These are phyloP conservation scores for Cebus imitator DNA, from an alignment of 2,113 vertebrate genomes.

Conservation along the genomic window DNA sequence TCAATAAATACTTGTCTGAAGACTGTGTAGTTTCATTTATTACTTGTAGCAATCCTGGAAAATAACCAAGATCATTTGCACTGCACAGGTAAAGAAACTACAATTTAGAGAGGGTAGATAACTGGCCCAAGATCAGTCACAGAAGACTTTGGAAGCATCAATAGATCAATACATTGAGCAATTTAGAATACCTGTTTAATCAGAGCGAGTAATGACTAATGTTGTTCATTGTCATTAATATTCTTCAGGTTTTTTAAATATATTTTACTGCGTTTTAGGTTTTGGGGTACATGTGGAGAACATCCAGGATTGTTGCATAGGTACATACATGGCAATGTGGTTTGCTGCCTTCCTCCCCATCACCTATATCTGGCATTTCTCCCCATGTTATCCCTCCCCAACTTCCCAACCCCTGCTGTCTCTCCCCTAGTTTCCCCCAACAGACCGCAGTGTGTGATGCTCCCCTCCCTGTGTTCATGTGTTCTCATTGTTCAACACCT, in stretches of 20 bases:
- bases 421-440: too few species aligned
- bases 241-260: neutral
- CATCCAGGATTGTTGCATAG: too few species aligned
- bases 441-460: too few species aligned
- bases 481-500: too few species aligned
- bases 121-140: conserved; percentile 23
- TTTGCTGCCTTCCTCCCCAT: too few species aligned
- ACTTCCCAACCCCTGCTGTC: too few species aligned
- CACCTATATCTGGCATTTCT: too few species aligned
- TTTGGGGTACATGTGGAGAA: too few species aligned
- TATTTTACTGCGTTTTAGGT: too few species aligned
- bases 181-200: conserved; percentile 55
- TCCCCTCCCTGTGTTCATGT: too few species aligned
- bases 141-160: conserved; percentile 26
- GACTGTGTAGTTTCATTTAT: neutral
- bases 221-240: conserved; percentile 40
- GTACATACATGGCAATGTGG: too few species aligned
- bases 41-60: neutral
- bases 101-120: neutral
- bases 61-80: neutral
- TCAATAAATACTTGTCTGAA: neutral
- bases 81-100: neutral
- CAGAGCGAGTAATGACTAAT: conserved; percentile 62
- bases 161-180: conserved; percentile 31
- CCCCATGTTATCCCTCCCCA: too few species aligned